Percentiles rank a stretch among this genome's conserved stretches.
Conservation (phyloP, 2,888 invertebrate genomes). For the Hemithea aestivaria region DNA sequence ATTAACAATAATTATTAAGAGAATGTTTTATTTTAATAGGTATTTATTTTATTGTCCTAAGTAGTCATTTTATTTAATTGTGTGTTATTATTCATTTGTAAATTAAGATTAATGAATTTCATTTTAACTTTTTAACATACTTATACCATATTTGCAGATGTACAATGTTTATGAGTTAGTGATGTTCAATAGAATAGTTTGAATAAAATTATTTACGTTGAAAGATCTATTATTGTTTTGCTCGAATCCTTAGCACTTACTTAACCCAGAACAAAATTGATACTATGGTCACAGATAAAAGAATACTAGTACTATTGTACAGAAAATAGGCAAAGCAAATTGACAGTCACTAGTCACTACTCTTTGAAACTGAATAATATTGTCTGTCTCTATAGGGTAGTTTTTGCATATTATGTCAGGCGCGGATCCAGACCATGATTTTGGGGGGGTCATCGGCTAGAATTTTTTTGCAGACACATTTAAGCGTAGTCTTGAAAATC, state of each 20-base stretch:
- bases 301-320: no score
- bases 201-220: slow-evolving; percentile 80
- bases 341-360: no score
- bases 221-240: slow-evolving; percentile 67
- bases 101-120: slow-evolving; percentile 61
- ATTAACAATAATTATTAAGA: slow-evolving; percentile 61
- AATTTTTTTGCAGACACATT: no score
- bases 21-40: slow-evolving; percentile 66
- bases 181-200: slow-evolving; percentile 79
- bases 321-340: no score
- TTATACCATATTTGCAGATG: slow-evolving; percentile 76
- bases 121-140: slow-evolving; percentile 49
- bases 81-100: slow-evolving; percentile 59
- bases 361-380: no score
- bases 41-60: slow-evolving; percentile 70
- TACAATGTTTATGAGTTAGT: slow-evolving; percentile 78
- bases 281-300: no score
- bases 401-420: no score
- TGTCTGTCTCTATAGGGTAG: no score
- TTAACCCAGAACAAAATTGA: no score
- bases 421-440: no score
- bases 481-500: no score
- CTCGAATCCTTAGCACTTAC: slow-evolving; percentile 1
- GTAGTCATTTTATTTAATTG: slow-evolving; percentile 68
- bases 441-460: no score